Conservation (phyloP, 1,140 invertebrate genomes). For the Penaeus japonicus region DNA sequence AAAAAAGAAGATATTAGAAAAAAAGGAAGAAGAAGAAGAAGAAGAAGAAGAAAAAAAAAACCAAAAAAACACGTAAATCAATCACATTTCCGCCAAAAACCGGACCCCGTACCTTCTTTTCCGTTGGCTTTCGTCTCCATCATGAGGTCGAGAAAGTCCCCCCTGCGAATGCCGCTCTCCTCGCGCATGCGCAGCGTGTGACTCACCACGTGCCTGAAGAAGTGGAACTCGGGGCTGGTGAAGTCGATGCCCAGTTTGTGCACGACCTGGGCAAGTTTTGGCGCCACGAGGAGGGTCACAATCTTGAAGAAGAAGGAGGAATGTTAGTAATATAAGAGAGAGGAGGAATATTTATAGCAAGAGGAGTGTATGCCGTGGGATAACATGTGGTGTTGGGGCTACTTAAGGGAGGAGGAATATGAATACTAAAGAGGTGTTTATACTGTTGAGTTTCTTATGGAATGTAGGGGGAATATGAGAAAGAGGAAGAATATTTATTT, state of each 20-base stretch:
- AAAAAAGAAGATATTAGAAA: too few species aligned
- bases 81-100: neutral
- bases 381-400: neutral
- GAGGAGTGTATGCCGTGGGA: too few species aligned
- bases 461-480: too few species aligned
- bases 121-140: conserved; percentile 36
- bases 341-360: neutral
- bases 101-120: conserved; percentile 42
- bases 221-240: conserved; percentile 55
- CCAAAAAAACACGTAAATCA: neutral
- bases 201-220: conserved; percentile 54
- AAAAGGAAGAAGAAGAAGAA: too few species aligned
- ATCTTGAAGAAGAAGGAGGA: conserved; percentile 3
- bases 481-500: too few species aligned
- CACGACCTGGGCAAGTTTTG: conserved; percentile 26
- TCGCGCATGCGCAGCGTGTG: conserved; percentile 41
- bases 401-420: too few species aligned
- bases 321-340: neutral
- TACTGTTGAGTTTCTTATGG: too few species aligned
- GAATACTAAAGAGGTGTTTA: too few species aligned
- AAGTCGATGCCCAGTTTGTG: conserved; percentile 40
- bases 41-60: neutral
- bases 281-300: conserved; percentile 38
- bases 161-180: conserved; percentile 19
- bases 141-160: conserved; percentile 57